Percentiles rank a stretch among this genome's conserved stretches.
phyloP scores from a whole-genome alignment of 2,888 invertebrate genomes.

The Parascotia fuliginaria region DNA sequence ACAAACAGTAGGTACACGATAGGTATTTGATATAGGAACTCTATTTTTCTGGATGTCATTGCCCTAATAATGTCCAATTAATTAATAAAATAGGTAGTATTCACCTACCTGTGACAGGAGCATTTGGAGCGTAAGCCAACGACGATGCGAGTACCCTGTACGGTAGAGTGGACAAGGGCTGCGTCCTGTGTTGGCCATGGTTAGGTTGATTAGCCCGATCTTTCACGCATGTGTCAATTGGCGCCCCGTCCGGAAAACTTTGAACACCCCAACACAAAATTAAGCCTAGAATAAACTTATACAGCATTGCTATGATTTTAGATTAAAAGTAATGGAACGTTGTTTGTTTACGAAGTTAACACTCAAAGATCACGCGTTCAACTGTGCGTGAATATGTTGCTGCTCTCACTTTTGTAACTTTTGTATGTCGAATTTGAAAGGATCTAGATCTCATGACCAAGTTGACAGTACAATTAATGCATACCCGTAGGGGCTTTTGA shows the following conservation, averaged over 20 bases:
- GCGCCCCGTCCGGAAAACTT: constrained; percentile 92
- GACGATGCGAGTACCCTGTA: constrained; percentile 89
- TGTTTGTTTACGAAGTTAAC: constrained; percentile 23
- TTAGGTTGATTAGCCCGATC: constrained; percentile 91
- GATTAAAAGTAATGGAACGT: no score
- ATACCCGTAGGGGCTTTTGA: constrained; percentile 49
- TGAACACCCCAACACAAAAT: constrained; percentile 67
- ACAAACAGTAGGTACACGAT: no score
- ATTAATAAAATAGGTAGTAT: not conserved
- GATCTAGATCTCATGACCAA: constrained; percentile 71
- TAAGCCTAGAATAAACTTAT: constrained; percentile 60
- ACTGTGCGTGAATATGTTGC: constrained; percentile 65
- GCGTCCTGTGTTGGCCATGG: constrained; percentile 90
- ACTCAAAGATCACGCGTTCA: constrained; percentile 54
- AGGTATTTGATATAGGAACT: no score
- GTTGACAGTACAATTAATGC: constrained; percentile 70
- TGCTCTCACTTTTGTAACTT: constrained; percentile 82
- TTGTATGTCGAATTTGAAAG: constrained; percentile 76
- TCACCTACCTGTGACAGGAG: constrained; percentile 88
- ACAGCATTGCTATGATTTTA: constrained; percentile 62
- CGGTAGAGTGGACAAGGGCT: constrained; percentile 87
- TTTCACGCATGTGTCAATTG: constrained; percentile 92
- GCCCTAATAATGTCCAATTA: not conserved
- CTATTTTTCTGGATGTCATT: not conserved
- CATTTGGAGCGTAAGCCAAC: constrained; percentile 88